These are phyloP conservation scores for Cosmia pyralina DNA, from an alignment of 2,888 invertebrate species.

Conservation along the genomic window DNA sequence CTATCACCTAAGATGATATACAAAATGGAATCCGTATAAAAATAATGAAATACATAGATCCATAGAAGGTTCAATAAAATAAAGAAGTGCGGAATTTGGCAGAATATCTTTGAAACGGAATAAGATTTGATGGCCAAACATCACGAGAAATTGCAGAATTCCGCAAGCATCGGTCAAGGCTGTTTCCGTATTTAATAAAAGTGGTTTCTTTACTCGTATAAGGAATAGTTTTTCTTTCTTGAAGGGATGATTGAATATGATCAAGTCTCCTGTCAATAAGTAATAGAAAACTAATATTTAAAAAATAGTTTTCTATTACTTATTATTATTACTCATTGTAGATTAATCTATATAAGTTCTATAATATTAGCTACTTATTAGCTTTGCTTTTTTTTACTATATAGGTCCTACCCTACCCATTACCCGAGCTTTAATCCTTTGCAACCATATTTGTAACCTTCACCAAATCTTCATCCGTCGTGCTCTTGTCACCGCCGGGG, in stretches of 20 bases:
- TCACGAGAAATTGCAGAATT: slow-evolving; percentile 16
- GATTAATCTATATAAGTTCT: too few relatives aligned
- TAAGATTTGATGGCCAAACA: slow-evolving; percentile 38
- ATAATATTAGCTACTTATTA: not conserved
- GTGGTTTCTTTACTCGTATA: slow-evolving; percentile 2
- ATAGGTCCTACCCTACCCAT: too few relatives aligned
- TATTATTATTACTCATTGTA: too few relatives aligned
- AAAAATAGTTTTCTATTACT: too few relatives aligned
- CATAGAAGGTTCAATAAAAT: slow-evolving; percentile 21
- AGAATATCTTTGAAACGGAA: slow-evolving; percentile 36
- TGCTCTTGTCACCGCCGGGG: too few relatives aligned
- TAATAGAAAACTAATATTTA: not conserved
- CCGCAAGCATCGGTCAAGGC: slow-evolving; percentile 28
- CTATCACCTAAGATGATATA: not conserved
- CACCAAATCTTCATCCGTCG: too few relatives aligned
- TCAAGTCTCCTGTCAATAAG: not conserved
- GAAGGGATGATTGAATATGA: not conserved
- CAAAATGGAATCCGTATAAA: not conserved
- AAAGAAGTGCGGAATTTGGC: slow-evolving; percentile 13
- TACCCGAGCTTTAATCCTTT: too few relatives aligned
- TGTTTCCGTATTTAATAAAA: slow-evolving; percentile 10
- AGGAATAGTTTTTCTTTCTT: not conserved
- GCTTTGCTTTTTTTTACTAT: too few relatives aligned
- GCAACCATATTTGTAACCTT: too few relatives aligned
- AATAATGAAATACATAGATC: slow-evolving; percentile 7